Base-by-base conservation (phyloP, 2,797 vertebrate genomes). In the Sphenodon punctatus region DNA sequence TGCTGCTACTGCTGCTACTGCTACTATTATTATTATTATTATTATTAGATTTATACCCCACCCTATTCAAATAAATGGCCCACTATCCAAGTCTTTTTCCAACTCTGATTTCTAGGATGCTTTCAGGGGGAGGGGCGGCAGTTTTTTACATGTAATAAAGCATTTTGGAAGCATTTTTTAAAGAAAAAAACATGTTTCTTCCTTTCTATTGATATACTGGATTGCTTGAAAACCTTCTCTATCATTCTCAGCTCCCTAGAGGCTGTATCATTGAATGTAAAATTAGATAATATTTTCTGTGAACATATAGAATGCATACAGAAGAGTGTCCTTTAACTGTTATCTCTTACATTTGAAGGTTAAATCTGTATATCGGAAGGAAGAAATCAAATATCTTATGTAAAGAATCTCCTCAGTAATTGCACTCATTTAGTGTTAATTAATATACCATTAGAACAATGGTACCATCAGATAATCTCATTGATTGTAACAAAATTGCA, bases 381-480 rank as follows among this genome's bases (percentile, higher is more conserved):
- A 70, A 41, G 67, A 85, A 72, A 58, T 17, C 0, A 88, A 86
- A 84, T 85, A 70, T 72, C 60, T 48, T 17, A 64, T 84, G 84
- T 75, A 71, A 72, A 68, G 68, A 85, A 89, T 73, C 86, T 88
- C 81, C 84, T 78, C 80, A 10, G 3, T 93, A 94, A 93, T 89
- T 93, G 81, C 80, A 91, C 86, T 89, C 76, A 82, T 91, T 93
- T 84, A 38, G 85, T 81, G 82, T 82, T 90, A 91, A 92, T 90
- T 91, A 91, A 69, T 46, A 48, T 90, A 82, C 45, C 68, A 68
- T 68, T 89, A 77, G 82, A 91, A 92, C 89, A 84, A 85, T 89
- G 61, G 83, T 76, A 84, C 88, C 88, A 85, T 93, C 82, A 86
- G 64, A 88, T 92, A 82, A 74, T 63, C 66, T 71, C 69, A 88